These are phyloP conservation scores for Propithecus deckenii DNA, from an alignment of 2,797 vertebrate species.

Conservation along the genomic window DNA sequence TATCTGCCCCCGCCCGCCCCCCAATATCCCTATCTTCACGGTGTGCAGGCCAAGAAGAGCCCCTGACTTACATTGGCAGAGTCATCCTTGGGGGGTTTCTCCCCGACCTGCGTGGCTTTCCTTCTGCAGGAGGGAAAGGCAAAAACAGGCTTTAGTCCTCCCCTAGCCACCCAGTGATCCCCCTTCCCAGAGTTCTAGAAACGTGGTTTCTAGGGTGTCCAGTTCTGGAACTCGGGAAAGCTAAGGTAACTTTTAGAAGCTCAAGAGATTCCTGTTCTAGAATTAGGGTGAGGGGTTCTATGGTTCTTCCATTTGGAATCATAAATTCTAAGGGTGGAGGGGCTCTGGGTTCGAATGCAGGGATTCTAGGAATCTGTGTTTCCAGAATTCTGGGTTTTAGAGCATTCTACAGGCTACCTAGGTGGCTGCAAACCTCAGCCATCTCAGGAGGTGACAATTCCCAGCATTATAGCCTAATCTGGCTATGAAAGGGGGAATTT, in stretches of 20 bases:
- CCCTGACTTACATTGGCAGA: slow-evolving; percentile 75
- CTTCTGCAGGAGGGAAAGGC: slow-evolving; percentile 72
- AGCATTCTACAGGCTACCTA: neutral
- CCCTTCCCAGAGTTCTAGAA: neutral
- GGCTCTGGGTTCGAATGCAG: neutral
- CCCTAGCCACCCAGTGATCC: too few relatives aligned
- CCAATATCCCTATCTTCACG: neutral
- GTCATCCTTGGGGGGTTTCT: slow-evolving; percentile 80
- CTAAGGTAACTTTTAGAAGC: neutral
- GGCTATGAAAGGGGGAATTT: neutral
- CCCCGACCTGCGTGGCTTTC: slow-evolving; percentile 80
- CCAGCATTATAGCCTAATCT: neutral
- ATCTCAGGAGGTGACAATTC: neutral
- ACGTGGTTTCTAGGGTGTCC: neutral
- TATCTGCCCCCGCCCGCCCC: neutral
- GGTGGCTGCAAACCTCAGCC: neutral
- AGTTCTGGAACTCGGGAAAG: neutral
- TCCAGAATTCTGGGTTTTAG: neutral
- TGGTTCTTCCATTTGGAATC: neutral
- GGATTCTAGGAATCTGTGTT: neutral
- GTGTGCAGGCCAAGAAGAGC: neutral
- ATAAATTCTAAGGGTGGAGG: neutral
- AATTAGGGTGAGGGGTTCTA: neutral
- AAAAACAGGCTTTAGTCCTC: neutral
- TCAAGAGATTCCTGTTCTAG: neutral